Evolutionary conservation across 2,888 invertebrate species (phyloP), one percentile per base, ranked within the genome.

Genomic region (Cryptocheilus praepositus): DNA sequence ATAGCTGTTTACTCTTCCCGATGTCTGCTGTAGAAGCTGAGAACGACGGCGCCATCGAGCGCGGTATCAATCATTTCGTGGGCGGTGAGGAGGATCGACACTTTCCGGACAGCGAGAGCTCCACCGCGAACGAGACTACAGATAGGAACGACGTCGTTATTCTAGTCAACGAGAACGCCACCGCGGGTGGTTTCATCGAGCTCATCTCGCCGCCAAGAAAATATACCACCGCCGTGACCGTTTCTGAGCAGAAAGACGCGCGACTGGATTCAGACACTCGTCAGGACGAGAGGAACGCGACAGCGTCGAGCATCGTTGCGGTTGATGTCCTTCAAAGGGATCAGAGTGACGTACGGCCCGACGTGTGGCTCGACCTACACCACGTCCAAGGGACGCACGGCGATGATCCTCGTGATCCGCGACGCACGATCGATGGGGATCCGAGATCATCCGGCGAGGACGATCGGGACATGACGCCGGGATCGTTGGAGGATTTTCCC

Each of bases 11-110:
- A 76, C 73, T 67, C 70, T 70, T 70, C 64, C 67, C 66, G 62
- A 58, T 65, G 49, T 75, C 64, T 74, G 61, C 21, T 44, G 36
- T 64, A 82, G 83, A 80, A 60, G 66, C 76, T 64, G 76, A 77
- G 74, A 81, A 22, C 58, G 13, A 61, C 64, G 76, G 69, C 67
- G 67, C 72, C 72, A 67, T 64, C 61, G 80, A 79, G 70, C 73
- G 56, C 69, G 71, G 71, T 69, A 79, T 81, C 77, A 79, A 79
- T 81, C 83, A 76, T 73, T 71, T 69, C 15, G 67, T n/a, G 18
- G 44, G 49, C 51, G 64, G 57, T 3, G 69, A 71, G 21, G 79
- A 74, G 55, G 60, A 61, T 52, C 77, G 46, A 18, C 64, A 43
- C 15, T 16, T 57, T 52, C 57, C 25, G 8, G 51, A 53, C 49